Percentiles rank a stretch among this genome's conserved stretches.
These are phyloP conservation scores for Mycetomoellerius zeteki DNA, from an alignment of 1,140 invertebrate species.

Conservation along the genomic window DNA sequence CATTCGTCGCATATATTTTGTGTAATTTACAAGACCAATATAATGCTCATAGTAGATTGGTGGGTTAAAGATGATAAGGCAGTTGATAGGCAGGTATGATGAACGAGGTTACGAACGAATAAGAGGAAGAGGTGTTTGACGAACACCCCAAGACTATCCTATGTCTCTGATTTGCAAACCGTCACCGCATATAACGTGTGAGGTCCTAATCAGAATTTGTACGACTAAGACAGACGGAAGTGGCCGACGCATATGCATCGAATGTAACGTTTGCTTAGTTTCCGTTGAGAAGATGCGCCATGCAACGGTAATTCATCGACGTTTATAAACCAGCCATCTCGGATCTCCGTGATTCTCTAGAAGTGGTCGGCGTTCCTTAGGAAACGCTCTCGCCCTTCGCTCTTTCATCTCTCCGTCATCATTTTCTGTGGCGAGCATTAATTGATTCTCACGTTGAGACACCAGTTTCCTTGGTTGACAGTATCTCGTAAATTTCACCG, in stretches of 20 bases:
- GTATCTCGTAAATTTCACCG: slow-evolving; percentile 45
- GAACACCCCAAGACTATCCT: slow-evolving; percentile 23
- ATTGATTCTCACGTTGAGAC: slow-evolving; percentile 62
- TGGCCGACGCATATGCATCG: slow-evolving; percentile 79
- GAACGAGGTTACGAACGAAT: background rate
- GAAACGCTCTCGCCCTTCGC: background rate
- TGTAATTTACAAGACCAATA: background rate
- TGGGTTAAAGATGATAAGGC: slow-evolving; percentile 19
- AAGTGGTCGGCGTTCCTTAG: slow-evolving; percentile 3
- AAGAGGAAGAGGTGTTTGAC: slow-evolving; percentile 50
- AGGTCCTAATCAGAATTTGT: slow-evolving; percentile 77
- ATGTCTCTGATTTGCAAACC: slow-evolving; percentile 67
- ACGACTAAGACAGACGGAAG: slow-evolving; percentile 74
- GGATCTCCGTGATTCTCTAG: no score
- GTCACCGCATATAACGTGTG: slow-evolving; percentile 53
- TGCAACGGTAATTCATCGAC: slow-evolving; percentile 38
- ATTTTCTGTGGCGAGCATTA: slow-evolving; percentile 46
- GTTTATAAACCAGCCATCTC: slow-evolving; percentile 62
- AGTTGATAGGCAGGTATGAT: background rate
- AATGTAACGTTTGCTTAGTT: slow-evolving; percentile 76
- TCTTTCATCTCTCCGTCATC: background rate
- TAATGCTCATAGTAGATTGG: background rate
- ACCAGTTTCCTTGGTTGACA: slow-evolving; percentile 12
- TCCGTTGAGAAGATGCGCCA: slow-evolving; percentile 31
- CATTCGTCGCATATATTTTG: background rate